Base-by-base conservation (phyloP, 2,888 invertebrate species). In the Hesperia comma region DNA sequence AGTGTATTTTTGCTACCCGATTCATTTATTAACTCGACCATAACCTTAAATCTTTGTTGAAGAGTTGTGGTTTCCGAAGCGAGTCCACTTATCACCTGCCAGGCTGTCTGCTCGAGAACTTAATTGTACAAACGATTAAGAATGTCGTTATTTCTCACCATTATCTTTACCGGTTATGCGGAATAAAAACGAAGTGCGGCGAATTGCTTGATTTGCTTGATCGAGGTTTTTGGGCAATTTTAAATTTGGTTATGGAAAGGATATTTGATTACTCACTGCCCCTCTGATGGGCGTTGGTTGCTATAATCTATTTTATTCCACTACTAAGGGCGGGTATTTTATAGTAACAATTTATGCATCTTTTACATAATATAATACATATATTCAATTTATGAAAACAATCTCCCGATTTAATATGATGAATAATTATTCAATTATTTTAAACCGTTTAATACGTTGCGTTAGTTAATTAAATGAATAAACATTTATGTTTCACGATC, bases 81-180 rank as follows among this genome's bases (percentile, higher is more conserved):
- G 19, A 17, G 37, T 26, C 33, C 61, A 61, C 61, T 61, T 61
- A 61, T 53, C 61, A 61, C 61, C 61, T 61, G 61, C 21, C 49
- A 17, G 49, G 4, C 26, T 33, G 60, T 49, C 19, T 6, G 14
- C 17, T 61, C 51, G 61, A 61, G 61, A 32, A 53, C 61, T 61
- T 61, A 61, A 61, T 61, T 61, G 61, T 61, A 53, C 37, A 53
- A 49, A 40, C 61, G 51, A 61, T 61, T 61, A 61, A 61, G 40
- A 53, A 37, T 53, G 61, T 61, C 61, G 61, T 49, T 61, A 61
- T 61, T 49, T 61, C 60, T 49, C 61, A 40, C 60, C 37, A 51
- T 49, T 43, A 64, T 63, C 61, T 54, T 63, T 72, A 67, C 70
- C 53, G 53, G 53, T 53, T 53, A 53, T n/a, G 53, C 32, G 6